Evolutionary conservation across 2,888 invertebrate species (phyloP).

Genomic region (Eurois occulta): DNA sequence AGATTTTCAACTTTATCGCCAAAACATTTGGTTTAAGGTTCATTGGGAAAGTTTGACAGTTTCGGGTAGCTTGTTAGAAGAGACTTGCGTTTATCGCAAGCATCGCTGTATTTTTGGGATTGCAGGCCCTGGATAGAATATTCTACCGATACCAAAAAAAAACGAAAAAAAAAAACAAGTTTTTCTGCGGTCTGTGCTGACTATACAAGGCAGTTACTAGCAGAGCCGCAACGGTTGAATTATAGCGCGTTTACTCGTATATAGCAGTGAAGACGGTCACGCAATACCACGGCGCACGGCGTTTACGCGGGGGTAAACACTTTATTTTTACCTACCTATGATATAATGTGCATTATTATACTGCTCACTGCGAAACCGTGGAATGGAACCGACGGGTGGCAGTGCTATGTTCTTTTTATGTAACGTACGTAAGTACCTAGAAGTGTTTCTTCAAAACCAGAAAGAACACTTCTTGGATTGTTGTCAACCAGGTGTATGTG

Average conservation of each 20-base stretch:
- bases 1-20: too few relatives aligned
- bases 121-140: not conserved
- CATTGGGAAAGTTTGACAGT: too few relatives aligned
- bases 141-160: not conserved
- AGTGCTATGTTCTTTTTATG: slow-evolving; percentile 30
- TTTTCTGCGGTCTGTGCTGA: slow-evolving; percentile 5
- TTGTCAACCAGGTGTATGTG: not conserved
- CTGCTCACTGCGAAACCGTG: slow-evolving; percentile 28
- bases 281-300: slow-evolving; percentile 51
- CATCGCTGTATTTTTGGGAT: not conserved
- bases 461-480: not conserved
- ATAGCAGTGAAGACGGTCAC: slow-evolving; percentile 61
- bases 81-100: not conserved
- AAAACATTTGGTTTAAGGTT: too few relatives aligned
- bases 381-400: slow-evolving; percentile 34
- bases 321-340: slow-evolving; percentile 58
- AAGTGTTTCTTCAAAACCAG: not conserved
- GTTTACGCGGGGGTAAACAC: slow-evolving; percentile 48
- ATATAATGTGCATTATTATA: slow-evolving; percentile 60
- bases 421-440: slow-evolving; percentile 2
- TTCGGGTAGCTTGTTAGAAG: not conserved
- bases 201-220: slow-evolving; percentile 32
- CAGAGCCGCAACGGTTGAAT: slow-evolving; percentile 45
- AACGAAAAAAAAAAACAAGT: not conserved
- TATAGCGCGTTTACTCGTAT: slow-evolving; percentile 49